Evolutionary conservation across 64 coral and sea anemone genomes (phyloP), one percentile per base, ranked within the genome.

Genomic region (Cladopsammia gracilis): DNA sequence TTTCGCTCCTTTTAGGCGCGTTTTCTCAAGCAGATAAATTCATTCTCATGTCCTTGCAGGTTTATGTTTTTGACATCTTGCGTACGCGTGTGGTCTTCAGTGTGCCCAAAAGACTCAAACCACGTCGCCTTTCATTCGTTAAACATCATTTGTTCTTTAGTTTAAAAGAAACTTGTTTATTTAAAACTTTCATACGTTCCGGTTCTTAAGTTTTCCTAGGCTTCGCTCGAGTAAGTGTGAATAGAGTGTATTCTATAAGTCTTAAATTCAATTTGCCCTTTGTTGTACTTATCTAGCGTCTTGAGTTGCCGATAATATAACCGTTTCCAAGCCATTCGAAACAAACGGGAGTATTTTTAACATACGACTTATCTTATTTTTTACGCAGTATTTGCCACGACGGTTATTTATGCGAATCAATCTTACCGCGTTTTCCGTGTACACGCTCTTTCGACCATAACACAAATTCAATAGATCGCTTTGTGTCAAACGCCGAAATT

Each of bases 1-100:
- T 61, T 79, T 49, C 4, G 61, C 77, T 60, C 25, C 20, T 23
- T 84, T 49, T 10, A 13, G 43, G 46, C 60, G 80, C 34, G 60
- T 68, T 84, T 68, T 22, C 42, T 43, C 59, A 50, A 84, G 80
- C 80, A 84, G 80, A 84, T 44, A 46, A 34, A 50, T 50, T 67
- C 45, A 19, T 45, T 20, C 18, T 51, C 44, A 52, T 48, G 43
- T 50, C 34, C 46, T 46, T 84, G 7, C 20, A 19, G 44, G 5
- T 6, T 12, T 34, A 64, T 83, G 5, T 6, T 56, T 34, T 56
- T 56, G 53, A 56, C 53, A 56, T 56, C 45, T 83, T 56, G 20
- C 79, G 56, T 64, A 64, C 8, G 18, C 18, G 25, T 48, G 46
- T 67, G 67, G 46, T 84, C 61, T 50, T 67, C 42, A 24, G 6